Conservation (phyloP, 2,888 invertebrate species). For the Ophion slaviceki region DNA sequence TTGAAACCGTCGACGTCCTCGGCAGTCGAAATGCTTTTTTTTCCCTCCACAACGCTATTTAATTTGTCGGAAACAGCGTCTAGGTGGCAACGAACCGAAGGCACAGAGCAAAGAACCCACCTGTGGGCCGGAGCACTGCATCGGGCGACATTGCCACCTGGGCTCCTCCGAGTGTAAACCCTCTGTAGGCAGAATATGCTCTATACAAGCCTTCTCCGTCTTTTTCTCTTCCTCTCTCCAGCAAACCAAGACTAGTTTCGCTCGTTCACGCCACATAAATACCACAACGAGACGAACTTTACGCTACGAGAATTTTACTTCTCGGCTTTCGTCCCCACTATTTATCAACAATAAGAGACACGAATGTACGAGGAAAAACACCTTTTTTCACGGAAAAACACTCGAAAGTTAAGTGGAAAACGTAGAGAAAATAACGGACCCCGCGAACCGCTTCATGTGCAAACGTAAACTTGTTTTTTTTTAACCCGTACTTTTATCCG, state of each 20-base stretch:
- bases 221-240: not conserved
- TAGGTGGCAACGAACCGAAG: slow-evolving; percentile 47
- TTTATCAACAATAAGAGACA: slow-evolving; percentile 6
- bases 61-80: slow-evolving; percentile 10
- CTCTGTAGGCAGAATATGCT: not conserved
- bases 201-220: not conserved
- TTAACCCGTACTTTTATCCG: not conserved
- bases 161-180: slow-evolving; percentile 30
- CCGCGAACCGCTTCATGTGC: not conserved
- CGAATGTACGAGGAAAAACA: not conserved
- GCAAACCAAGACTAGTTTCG: not conserved
- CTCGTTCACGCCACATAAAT: slow-evolving; percentile 20
- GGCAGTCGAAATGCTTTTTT: not conserved
- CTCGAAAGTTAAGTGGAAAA: not conserved
- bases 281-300: slow-evolving; percentile 29
- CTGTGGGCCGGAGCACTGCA: slow-evolving; percentile 51
- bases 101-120: slow-evolving; percentile 54
- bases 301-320: slow-evolving; percentile 34
- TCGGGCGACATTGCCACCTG: slow-evolving; percentile 61
- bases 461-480: not conserved
- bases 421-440: not conserved
- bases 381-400: not conserved
- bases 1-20: not conserved
- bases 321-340: slow-evolving; percentile 14
- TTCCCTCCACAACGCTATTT: slow-evolving; percentile 5